These are phyloP conservation scores for Grapholita molesta DNA, from an alignment of 1,140 invertebrate species.

Conservation along the genomic window DNA sequence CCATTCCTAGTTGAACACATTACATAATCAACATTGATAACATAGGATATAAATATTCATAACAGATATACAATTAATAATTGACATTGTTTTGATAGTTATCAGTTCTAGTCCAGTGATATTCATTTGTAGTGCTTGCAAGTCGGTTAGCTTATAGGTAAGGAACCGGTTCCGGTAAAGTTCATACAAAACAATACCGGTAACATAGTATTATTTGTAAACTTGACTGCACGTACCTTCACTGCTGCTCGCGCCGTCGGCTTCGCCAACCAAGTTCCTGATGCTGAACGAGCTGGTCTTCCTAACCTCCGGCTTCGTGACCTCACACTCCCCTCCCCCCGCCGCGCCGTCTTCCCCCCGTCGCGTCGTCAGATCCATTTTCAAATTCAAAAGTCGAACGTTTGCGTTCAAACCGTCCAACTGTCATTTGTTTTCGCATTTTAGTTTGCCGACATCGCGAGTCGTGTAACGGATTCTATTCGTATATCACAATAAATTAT, in stretches of 20 bases:
- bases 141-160: too few relatives aligned
- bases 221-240: conserved; percentile 66
- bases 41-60: too few relatives aligned
- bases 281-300: conserved; percentile 65
- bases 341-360: conserved; percentile 46
- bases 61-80: too few relatives aligned
- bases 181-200: too few relatives aligned
- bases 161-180: too few relatives aligned
- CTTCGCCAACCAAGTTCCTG: conserved; percentile 59
- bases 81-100: too few relatives aligned
- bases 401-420: not conserved
- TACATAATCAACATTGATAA: too few relatives aligned
- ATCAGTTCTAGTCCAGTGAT: too few relatives aligned
- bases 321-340: conserved; percentile 46
- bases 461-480: not conserved
- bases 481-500: not conserved
- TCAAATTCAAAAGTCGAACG: conserved; percentile 30
- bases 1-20: too few relatives aligned
- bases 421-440: conserved; percentile 10
- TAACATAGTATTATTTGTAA: too few relatives aligned
- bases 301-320: conserved; percentile 50
- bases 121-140: too few relatives aligned
- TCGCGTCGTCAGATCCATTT: conserved; percentile 71
- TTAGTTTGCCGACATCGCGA: not conserved
- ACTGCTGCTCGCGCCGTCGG: conserved; percentile 51